Conservation (phyloP, 1,140 invertebrate species). For the Calephelis virginiensis region DNA sequence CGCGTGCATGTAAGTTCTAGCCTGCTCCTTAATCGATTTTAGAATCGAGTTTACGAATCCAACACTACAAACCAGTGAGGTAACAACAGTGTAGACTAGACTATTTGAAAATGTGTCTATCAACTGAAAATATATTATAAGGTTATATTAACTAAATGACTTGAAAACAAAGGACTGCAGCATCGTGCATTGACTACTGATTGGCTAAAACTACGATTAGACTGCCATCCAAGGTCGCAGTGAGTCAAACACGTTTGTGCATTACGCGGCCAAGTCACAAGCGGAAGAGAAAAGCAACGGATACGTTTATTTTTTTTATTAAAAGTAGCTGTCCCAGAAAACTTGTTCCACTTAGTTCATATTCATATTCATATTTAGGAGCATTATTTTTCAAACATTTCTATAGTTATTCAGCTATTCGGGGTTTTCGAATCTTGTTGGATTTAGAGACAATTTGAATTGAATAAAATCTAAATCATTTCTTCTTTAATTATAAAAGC, state of each 20-base stretch:
- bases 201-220: slow-evolving; percentile 72
- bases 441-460: no score
- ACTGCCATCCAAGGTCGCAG: slow-evolving; percentile 63
- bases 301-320: neutral
- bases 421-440: no score
- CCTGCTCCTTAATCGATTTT: no score
- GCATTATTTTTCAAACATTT: no score
- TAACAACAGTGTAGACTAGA: no score
- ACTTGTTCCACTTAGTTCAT: neutral
- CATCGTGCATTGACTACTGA: slow-evolving; percentile 57
- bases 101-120: neutral
- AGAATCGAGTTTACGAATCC: no score
- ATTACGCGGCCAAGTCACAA: slow-evolving; percentile 27
- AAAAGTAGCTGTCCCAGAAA: neutral
- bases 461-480: no score
- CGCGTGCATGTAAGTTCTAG: no score
- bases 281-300: slow-evolving; percentile 26
- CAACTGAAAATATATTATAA: neutral
- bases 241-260: slow-evolving; percentile 60
- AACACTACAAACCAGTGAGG: no score
- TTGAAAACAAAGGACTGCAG: slow-evolving; percentile 49
- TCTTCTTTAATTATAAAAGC: no score
- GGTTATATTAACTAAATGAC: slow-evolving; percentile 37
- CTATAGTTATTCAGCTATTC: no score
- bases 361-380: no score